Conservation (phyloP, 2,888 invertebrate genomes). For the Heliconius erato region DNA sequence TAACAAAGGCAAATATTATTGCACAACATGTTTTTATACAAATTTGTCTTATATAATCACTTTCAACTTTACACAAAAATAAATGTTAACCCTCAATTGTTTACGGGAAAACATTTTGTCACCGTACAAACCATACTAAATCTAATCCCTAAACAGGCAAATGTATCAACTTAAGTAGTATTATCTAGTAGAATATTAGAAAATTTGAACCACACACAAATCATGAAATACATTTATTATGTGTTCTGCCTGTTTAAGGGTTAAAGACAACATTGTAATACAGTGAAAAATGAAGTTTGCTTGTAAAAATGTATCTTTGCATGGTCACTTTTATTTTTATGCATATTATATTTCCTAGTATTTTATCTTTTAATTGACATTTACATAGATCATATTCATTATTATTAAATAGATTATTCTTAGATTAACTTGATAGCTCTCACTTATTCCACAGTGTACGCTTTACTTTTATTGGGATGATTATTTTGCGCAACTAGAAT, state of each 20-base stretch:
- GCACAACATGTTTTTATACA: slow-evolving; percentile 14
- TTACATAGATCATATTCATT: slow-evolving; percentile 13
- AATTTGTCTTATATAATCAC: slow-evolving; percentile 1
- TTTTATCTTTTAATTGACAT: slow-evolving; percentile 24
- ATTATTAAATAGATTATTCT: slow-evolving; percentile 29
- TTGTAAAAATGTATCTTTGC: not conserved
- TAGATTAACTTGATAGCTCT: slow-evolving; percentile 15
- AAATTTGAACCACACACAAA: not conserved
- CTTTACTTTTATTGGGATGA: slow-evolving; percentile 21
- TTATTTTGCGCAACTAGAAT: slow-evolving; percentile 34
- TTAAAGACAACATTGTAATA: not conserved
- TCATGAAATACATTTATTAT: not conserved
- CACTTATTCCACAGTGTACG: slow-evolving; percentile 24
- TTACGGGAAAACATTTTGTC: not conserved
- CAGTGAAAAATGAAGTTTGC: slow-evolving; percentile 11
- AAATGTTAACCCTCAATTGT: not conserved
- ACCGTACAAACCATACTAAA: not conserved
- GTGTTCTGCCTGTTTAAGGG: not conserved
- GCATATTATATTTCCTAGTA: slow-evolving; percentile 7
- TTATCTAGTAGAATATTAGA: not conserved
- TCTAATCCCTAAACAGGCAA: not conserved
- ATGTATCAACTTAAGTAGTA: not conserved
- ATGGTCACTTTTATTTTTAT: slow-evolving; percentile 8
- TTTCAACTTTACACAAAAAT: not conserved
- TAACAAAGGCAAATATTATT: not conserved